These are phyloP conservation scores for Bufo gargarizans DNA, from an alignment of 2,113 vertebrate genomes.

Conservation along the genomic window DNA sequence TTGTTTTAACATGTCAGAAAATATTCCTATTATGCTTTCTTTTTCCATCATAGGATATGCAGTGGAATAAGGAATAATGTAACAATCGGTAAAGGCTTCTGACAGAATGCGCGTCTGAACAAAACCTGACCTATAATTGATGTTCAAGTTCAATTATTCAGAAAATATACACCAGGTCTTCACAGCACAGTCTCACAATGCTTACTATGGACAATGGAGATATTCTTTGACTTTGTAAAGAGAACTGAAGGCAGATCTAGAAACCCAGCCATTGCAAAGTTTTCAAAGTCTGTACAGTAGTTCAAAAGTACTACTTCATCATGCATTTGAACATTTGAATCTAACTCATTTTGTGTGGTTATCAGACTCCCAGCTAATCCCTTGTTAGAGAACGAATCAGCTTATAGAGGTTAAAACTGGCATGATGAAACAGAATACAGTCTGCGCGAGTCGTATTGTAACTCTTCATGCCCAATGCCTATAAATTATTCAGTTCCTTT, in stretches of 20 bases:
- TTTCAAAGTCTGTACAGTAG: slow-evolving; percentile 36
- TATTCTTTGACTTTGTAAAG: neutral
- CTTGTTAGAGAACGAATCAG: slow-evolving; percentile 50
- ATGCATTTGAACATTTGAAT: slow-evolving; percentile 50
- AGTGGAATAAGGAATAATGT: neutral
- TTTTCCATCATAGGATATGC: neutral
- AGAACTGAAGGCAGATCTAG: neutral
- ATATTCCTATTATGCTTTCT: neutral
- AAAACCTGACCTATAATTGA: neutral
- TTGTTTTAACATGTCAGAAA: neutral
- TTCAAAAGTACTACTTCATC: slow-evolving; percentile 46
- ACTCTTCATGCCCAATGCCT: slow-evolving; percentile 49
- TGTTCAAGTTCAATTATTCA: neutral
- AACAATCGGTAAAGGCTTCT: neutral
- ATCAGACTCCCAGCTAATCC: slow-evolving; percentile 54
- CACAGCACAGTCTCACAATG: neutral
- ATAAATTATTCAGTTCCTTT: slow-evolving; percentile 59
- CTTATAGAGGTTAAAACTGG: slow-evolving; percentile 39
- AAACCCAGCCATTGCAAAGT: slow-evolving; percentile 13
- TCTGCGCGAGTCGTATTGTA: slow-evolving; percentile 47
- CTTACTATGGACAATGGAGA: neutral
- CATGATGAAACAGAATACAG: slow-evolving; percentile 55
- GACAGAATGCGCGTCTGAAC: neutral
- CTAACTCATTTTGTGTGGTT: slow-evolving; percentile 57
- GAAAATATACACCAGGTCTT: neutral